Evolutionary conservation across 2,888 invertebrate species (phyloP).

Genomic region (Tachina fera): DNA sequence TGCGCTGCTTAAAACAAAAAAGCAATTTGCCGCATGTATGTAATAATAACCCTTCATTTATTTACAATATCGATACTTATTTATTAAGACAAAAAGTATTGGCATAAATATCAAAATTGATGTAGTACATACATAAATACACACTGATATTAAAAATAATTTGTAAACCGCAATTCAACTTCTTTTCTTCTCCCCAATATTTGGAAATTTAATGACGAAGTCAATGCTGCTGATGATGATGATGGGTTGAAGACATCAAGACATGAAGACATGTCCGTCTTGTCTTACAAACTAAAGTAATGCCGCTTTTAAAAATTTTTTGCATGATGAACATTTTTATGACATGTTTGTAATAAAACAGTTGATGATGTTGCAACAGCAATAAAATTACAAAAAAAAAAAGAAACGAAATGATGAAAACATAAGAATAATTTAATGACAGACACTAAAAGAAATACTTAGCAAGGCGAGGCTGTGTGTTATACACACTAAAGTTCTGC

Average conservation of each 20-base stretch:
- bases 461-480: slow-evolving; percentile 19
- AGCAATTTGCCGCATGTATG: slow-evolving; percentile 8
- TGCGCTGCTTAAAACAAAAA: slow-evolving; percentile 16
- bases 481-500: no score
- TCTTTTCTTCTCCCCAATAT: slow-evolving; percentile 6
- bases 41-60: slow-evolving; percentile 51
- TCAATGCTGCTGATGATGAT: slow-evolving; percentile 38
- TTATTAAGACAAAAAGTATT: slow-evolving; percentile 40
- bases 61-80: slow-evolving; percentile 36
- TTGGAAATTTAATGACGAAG: slow-evolving; percentile 47
- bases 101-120: slow-evolving; percentile 61
- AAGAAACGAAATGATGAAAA: background rate
- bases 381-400: slow-evolving; percentile 30
- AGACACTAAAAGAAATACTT: slow-evolving; percentile 19
- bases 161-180: slow-evolving; percentile 58
- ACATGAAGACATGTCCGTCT: slow-evolving; percentile 59
- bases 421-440: slow-evolving; percentile 43
- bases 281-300: slow-evolving; percentile 60
- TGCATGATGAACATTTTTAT: slow-evolving; percentile 64
- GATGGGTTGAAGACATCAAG: slow-evolving; percentile 45
- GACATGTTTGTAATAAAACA: slow-evolving; percentile 68
- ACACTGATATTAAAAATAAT: slow-evolving; percentile 63
- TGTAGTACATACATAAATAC: slow-evolving; percentile 22
- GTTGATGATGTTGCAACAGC: slow-evolving; percentile 44
- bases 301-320: slow-evolving; percentile 54